phyloP scores from a whole-genome alignment of 2,888 invertebrate genomes.

The Drosophila peninsularis region DNA sequence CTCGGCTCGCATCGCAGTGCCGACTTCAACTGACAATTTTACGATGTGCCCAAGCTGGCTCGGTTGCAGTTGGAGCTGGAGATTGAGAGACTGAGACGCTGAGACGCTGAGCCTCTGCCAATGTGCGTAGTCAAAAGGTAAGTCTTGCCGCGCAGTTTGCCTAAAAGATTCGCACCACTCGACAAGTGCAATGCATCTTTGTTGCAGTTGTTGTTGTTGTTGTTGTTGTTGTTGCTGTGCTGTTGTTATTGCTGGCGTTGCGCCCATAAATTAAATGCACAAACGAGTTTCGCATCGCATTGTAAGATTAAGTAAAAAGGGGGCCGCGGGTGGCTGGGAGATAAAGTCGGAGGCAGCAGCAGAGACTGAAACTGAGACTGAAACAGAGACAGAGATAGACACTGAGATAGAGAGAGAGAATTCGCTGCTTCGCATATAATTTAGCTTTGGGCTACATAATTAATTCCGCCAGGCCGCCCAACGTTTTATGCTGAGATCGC shows the following conservation, averaged over 20 bases:
- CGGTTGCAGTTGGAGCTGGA: slow-evolving; percentile 15
- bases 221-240: slow-evolving; percentile 27
- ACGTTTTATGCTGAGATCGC: slow-evolving; percentile 55
- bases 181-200: slow-evolving; percentile 73
- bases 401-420: slow-evolving; percentile 29
- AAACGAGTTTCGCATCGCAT: slow-evolving; percentile 75
- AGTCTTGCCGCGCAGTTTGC: slow-evolving; percentile 35
- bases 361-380: not conserved
- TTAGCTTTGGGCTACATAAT: slow-evolving; percentile 81
- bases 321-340: slow-evolving; percentile 36
- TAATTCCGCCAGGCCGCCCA: slow-evolving; percentile 78
- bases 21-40: slow-evolving; percentile 66
- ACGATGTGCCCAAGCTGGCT: slow-evolving; percentile 32
- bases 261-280: slow-evolving; percentile 81
- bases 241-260: slow-evolving; percentile 69
- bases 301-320: slow-evolving; percentile 71
- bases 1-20: slow-evolving; percentile 44
- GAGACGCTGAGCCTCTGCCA: slow-evolving; percentile 3
- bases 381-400: slow-evolving; percentile 13
- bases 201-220: slow-evolving; percentile 32
- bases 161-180: slow-evolving; percentile 64
- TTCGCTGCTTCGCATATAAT: slow-evolving; percentile 79
- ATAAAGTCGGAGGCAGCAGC: slow-evolving; percentile 20
- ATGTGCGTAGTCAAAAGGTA: slow-evolving; percentile 53
- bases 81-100: slow-evolving; percentile 2